phyloP scores from a whole-genome alignment of 1,140 invertebrate genomes.

The Episyrphus balteatus region DNA sequence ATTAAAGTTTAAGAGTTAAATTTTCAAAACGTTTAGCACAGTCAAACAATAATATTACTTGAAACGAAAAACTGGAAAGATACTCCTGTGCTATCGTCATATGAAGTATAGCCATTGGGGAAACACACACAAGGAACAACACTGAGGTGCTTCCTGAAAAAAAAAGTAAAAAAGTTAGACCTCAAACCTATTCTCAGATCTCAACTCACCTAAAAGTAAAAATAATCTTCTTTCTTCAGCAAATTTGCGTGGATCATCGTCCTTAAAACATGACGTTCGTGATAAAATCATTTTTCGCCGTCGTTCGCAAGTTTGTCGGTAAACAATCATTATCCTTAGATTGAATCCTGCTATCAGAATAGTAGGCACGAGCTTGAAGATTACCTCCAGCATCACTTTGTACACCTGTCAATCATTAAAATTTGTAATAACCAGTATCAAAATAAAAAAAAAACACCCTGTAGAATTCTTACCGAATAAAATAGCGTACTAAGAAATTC shows the following conservation, averaged over 20 bases:
- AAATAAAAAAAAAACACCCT: background rate
- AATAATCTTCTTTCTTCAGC: constrained; percentile 60
- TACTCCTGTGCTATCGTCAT: constrained; percentile 53
- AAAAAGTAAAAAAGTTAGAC: background rate
- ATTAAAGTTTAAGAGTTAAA: constrained; percentile 9
- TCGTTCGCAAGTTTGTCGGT: constrained; percentile 51
- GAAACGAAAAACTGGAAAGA: constrained; percentile 50
- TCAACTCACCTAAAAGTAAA: constrained; percentile 45
- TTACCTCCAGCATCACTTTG: constrained; percentile 50
- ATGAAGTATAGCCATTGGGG: constrained; percentile 63
- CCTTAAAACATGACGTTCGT: constrained; percentile 36
- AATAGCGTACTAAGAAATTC: constrained; percentile 42
- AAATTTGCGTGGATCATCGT: constrained; percentile 52
- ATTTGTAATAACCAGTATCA: too few species aligned
- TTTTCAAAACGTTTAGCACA: too few species aligned
- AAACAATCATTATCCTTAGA: constrained; percentile 57
- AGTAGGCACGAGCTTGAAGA: constrained; percentile 57
- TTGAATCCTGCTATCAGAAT: constrained; percentile 56
- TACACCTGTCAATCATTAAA: constrained; percentile 38
- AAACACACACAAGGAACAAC: constrained; percentile 61
- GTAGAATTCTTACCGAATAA: constrained; percentile 37
- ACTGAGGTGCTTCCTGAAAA: constrained; percentile 49
- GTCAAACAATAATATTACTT: constrained; percentile 39
- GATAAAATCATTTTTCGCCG: constrained; percentile 51
- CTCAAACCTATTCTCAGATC: too few species aligned